phyloP scores from a whole-genome alignment of 2,888 invertebrate species.

The Ennomos erosarius region DNA sequence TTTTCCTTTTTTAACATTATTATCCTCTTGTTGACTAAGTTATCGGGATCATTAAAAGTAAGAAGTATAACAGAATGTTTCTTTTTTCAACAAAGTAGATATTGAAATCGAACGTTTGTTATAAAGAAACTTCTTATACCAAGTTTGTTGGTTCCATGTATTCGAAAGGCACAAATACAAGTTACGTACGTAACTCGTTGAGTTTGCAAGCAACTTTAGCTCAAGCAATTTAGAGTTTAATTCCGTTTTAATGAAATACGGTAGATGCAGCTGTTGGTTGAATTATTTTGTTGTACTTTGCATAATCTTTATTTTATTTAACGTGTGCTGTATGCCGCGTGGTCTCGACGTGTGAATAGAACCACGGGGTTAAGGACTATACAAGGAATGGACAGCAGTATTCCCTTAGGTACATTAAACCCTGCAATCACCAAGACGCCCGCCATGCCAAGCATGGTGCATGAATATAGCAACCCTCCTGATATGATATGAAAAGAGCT shows the following conservation, averaged over 20 bases:
- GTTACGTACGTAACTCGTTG: constrained; percentile 44
- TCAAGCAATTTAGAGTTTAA: constrained; percentile 54
- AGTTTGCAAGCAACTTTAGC: constrained; percentile 52
- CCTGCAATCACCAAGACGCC: too few species aligned
- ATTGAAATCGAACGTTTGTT: constrained; percentile 20
- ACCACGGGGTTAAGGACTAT: too few species aligned
- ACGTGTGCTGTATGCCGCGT: too few species aligned
- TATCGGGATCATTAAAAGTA: constrained; percentile 1
- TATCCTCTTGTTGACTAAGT: background rate
- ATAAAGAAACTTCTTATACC: constrained; percentile 42
- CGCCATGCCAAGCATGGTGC: too few species aligned
- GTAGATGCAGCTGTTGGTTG: constrained; percentile 33
- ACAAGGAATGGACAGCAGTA: too few species aligned
- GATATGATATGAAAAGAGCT: too few species aligned
- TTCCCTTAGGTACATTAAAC: too few species aligned
- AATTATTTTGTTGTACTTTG: constrained; percentile 6
- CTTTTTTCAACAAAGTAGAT: constrained; percentile 10
- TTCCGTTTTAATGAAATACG: constrained; percentile 49
- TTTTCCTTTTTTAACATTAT: too few species aligned
- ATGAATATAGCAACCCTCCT: too few species aligned
- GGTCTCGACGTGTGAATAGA: too few species aligned
- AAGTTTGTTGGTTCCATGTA: constrained; percentile 50
- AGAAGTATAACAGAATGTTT: background rate
- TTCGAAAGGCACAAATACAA: constrained; percentile 33
- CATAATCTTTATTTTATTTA: background rate